phyloP scores from a whole-genome alignment of 2,888 invertebrate species.

The Aphidoletes aphidimyza region DNA sequence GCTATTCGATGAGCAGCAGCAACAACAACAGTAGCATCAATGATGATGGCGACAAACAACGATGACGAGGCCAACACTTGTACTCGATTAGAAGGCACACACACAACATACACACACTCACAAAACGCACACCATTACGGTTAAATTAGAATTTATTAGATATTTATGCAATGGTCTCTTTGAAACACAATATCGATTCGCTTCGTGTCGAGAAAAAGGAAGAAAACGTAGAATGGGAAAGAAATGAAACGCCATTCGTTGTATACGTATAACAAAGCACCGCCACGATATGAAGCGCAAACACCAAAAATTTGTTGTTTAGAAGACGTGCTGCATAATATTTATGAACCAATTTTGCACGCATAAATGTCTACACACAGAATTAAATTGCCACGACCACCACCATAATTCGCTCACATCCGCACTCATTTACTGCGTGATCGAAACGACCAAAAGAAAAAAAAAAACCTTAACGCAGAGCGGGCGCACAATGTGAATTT shows the following conservation, averaged over 20 bases:
- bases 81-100: conserved; percentile 34
- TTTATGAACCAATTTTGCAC: conserved; percentile 49
- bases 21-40: too few species aligned
- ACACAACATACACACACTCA: not conserved
- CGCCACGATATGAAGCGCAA: not conserved
- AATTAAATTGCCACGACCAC: conserved; percentile 26
- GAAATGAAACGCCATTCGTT: not conserved
- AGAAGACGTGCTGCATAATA: conserved; percentile 7
- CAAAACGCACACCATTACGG: conserved; percentile 22
- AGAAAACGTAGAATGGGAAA: not conserved
- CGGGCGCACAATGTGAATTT: too few species aligned
- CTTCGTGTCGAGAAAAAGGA: too few species aligned
- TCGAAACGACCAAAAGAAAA: too few species aligned
- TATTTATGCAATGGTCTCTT: conserved; percentile 50
- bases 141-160: conserved; percentile 52
- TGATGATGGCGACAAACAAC: too few species aligned
- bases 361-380: conserved; percentile 32
- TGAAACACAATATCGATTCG: conserved; percentile 39
- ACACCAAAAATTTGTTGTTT: not conserved
- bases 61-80: conserved; percentile 29
- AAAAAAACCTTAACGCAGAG: too few species aligned
- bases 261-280: not conserved
- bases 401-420: too few species aligned
- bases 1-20: too few species aligned
- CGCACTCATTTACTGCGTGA: too few species aligned